Evolutionary conservation across 2,888 invertebrate species (phyloP), one percentile per base, ranked within the genome.

Genomic region (Gryllus longicercus): DNA sequence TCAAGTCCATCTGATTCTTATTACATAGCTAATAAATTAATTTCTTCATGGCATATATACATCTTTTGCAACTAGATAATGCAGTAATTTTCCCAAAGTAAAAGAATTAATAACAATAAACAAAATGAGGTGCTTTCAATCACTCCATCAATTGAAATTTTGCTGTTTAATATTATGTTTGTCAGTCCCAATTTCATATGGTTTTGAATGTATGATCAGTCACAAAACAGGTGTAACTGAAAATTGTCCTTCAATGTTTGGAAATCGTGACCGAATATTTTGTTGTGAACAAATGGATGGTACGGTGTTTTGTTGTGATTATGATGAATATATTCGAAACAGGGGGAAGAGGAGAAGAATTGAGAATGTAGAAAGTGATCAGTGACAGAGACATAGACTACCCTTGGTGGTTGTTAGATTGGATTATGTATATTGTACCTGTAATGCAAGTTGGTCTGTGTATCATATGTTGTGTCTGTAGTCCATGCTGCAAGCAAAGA

Each of bases 281-380:
- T 63, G 63, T 63, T 63, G 63, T 63, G 63, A 63, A n/a, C 63
- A 63, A 63, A 18, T 63, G n/a, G 63, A 63, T 63, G 63, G 63
- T 18, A 63, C 63, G 4, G 16, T 63, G 14, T 63, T 63, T n/a
- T 63, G 63, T 63, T 63, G 63, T 16, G 63, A 63, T 10, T 63
- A 63, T 11, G 63, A 63, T 63, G 63, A 63, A n/a, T 63, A 63
- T 63, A 63, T 63, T 18, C 14, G 63, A 63, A 63, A 63, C 63
- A 63, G 63, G n/a, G 63, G 63, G 3, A 63, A 63, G n/a, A 63
- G 63, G n/a, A 63, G n/a, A 63, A 63, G n/a, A 63, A 18, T 63
- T 18, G 63, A 63, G n/a, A 14, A 63, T 18, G n/a, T 14, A 63
- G 8, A 63, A 14, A 18, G n/a, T 63, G n/a, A 18, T 18, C 63